Conservation (phyloP, 2,888 invertebrate genomes). For the Acanthosepion pharaonis region DNA sequence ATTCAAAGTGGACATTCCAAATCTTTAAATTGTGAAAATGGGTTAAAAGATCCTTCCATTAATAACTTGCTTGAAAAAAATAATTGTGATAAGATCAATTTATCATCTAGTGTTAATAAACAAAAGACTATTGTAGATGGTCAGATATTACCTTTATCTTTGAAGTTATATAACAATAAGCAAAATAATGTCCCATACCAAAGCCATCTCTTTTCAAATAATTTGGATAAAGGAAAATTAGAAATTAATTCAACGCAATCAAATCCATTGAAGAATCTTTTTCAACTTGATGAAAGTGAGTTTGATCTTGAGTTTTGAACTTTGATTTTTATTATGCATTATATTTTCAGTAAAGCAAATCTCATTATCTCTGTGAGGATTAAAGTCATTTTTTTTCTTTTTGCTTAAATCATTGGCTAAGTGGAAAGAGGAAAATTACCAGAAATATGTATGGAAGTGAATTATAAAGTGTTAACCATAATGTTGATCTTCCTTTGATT, state of each 20-base stretch:
- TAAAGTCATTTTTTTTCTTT: no score
- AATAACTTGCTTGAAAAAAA: neutral
- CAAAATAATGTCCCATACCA: neutral
- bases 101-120: neutral
- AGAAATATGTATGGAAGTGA: no score
- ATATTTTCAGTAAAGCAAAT: no score
- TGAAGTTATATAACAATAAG: neutral
- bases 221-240: neutral
- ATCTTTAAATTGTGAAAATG: neutral
- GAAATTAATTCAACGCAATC: neutral
- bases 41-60: neutral
- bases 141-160: neutral
- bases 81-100: neutral
- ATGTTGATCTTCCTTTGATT: no score
- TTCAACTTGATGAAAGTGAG: constrained; percentile 38
- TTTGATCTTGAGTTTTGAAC: neutral
- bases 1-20: neutral
- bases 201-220: neutral
- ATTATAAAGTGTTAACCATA: no score
- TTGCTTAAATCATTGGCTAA: no score
- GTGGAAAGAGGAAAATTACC: no score
- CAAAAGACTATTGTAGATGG: neutral
- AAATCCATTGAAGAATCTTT: neutral
- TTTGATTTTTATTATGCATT: no score
- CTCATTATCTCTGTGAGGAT: no score